phyloP scores from a whole-genome alignment of 2,888 invertebrate species.

The Hymenopus coronatus region DNA sequence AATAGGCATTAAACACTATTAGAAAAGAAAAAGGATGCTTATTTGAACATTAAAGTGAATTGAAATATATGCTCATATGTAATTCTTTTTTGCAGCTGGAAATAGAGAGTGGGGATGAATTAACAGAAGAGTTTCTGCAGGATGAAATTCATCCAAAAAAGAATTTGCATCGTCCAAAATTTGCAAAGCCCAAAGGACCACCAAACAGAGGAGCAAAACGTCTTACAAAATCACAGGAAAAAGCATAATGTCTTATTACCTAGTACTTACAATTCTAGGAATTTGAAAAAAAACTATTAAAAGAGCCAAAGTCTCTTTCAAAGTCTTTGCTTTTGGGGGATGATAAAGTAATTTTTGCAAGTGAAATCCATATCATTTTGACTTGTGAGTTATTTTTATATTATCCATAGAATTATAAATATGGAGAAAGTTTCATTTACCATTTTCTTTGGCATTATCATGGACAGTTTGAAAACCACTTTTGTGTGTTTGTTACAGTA shows the following conservation, averaged over 20 bases:
- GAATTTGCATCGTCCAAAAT: conserved; percentile 83
- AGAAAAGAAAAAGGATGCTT: no score
- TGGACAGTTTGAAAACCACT: background rate
- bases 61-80: background rate
- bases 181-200: conserved; percentile 96
- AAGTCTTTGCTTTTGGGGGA: background rate
- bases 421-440: background rate
- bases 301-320: background rate
- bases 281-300: background rate
- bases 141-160: conserved; percentile 94
- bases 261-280: background rate
- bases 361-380: background rate
- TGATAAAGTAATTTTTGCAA: background rate
- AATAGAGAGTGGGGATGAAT: conserved; percentile 84
- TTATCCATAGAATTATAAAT: background rate
- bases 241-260: background rate
- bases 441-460: background rate
- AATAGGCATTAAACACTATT: no score
- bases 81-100: conserved; percentile 68
- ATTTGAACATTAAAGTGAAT: conserved; percentile 20
- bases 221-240: conserved; percentile 59
- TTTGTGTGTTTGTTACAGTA: background rate
- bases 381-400: background rate
- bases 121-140: conserved; percentile 85
- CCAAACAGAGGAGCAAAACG: conserved; percentile 89